Percentiles rank a stretch among this genome's conserved stretches.
Evolutionary conservation across 1,140 invertebrate species (phyloP).

Genomic region (Drosophila nannoptera): DNA sequence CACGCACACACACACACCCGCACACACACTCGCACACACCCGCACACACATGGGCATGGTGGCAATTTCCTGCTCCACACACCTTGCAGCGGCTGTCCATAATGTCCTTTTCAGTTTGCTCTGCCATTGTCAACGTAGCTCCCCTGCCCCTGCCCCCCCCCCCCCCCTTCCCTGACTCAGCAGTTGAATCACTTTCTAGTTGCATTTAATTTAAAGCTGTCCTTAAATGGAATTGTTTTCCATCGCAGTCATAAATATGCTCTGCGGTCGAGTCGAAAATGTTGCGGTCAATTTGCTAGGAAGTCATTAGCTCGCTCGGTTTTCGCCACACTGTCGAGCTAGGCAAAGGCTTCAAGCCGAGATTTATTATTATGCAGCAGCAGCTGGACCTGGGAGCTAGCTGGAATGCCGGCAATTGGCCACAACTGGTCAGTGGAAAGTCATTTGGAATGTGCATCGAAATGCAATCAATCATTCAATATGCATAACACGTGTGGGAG

Average conservation of each 20-base stretch:
- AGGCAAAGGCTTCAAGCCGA: neutral
- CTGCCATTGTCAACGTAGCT: conserved; percentile 27
- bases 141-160: conserved; percentile 8
- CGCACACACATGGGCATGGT: conserved; percentile 13
- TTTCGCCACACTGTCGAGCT: neutral
- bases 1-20: neutral
- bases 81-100: conserved; percentile 37
- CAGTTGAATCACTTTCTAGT: too few species aligned
- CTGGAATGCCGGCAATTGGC: neutral
- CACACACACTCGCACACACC: neutral
- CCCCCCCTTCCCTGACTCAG: conserved; percentile 2
- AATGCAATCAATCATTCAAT: conserved; percentile 67
- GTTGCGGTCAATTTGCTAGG: conserved; percentile 1
- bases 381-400: neutral
- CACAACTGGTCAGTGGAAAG: conserved; percentile 27
- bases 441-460: conserved; percentile 60
- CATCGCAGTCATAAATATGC: too few species aligned
- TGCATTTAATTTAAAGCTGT: too few species aligned
- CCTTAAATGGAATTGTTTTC: too few species aligned
- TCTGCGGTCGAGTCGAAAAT: neutral
- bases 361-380: neutral
- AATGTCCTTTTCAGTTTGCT: conserved; percentile 37
- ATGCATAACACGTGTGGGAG: conserved; percentile 42
- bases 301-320: conserved; percentile 8
- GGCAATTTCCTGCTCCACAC: conserved; percentile 43